phyloP scores from a whole-genome alignment of 2,113 vertebrate species.

The Catharus bicknelli region DNA sequence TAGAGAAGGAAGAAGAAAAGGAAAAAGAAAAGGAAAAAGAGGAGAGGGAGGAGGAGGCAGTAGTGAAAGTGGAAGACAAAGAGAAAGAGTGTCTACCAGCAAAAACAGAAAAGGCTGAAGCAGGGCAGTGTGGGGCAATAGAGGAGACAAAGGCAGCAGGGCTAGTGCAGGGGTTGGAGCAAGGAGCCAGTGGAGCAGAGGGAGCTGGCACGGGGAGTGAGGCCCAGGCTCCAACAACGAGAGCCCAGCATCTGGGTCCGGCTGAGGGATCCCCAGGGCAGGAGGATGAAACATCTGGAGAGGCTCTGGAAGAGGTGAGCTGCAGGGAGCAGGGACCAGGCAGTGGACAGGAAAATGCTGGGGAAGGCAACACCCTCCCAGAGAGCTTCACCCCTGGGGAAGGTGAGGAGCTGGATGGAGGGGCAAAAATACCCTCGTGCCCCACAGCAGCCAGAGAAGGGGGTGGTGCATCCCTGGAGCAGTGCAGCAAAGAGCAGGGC shows the following conservation, averaged over 20 bases:
- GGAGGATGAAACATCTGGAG: not conserved
- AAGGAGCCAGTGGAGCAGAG: not conserved
- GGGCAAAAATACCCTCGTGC: not conserved
- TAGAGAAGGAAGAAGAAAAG: not conserved
- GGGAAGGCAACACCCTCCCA: not conserved
- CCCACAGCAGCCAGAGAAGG: not conserved
- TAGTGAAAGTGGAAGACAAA: not conserved
- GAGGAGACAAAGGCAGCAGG: not conserved
- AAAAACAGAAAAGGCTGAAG: not conserved
- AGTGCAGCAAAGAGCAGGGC: not conserved
- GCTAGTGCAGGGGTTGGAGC: not conserved
- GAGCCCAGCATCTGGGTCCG: not conserved
- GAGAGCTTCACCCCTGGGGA: not conserved
- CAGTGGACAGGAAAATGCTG: rapidly evolving
- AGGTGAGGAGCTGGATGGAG: not conserved
- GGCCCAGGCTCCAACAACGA: not conserved
- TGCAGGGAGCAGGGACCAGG: not conserved
- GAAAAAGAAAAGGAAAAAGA: not conserved
- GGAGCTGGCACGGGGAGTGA: not conserved
- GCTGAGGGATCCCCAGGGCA: rapidly evolving
- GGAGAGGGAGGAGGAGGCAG: not conserved
- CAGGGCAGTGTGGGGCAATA: not conserved
- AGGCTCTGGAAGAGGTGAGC: not conserved
- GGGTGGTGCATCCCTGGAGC: not conserved
- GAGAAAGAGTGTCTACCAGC: not conserved